phyloP scores from a whole-genome alignment of 1,140 invertebrate species.

The Spodoptera litura region DNA sequence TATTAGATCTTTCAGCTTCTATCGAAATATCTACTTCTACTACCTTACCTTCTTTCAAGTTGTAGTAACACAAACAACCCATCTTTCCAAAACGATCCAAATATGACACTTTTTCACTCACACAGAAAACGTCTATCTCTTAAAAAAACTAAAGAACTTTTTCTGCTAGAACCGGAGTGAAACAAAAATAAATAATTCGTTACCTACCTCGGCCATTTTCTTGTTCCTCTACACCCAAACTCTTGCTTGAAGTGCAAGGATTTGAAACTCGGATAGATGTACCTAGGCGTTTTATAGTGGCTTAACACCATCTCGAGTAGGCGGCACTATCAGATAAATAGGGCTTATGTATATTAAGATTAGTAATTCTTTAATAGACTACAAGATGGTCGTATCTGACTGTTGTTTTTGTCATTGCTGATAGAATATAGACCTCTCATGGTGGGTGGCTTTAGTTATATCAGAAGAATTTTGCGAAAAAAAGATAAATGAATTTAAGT shows the following conservation, averaged over 20 bases:
- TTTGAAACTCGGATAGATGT: background rate
- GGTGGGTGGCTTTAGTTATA: background rate
- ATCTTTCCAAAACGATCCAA: too few species aligned
- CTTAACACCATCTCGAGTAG: constrained; percentile 25
- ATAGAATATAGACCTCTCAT: background rate
- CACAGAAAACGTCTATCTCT: too few species aligned
- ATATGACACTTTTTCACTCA: too few species aligned
- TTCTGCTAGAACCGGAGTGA: too few species aligned
- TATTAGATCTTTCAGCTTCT: too few species aligned
- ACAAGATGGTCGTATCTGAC: background rate
- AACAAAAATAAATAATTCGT: background rate
- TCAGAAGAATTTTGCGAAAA: too few species aligned
- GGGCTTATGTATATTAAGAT: constrained; percentile 25
- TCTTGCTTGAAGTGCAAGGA: constrained; percentile 8
- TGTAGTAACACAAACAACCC: too few species aligned
- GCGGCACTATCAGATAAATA: constrained; percentile 36
- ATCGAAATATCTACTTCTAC: too few species aligned
- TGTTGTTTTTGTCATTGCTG: constrained; percentile 5
- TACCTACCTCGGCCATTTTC: constrained; percentile 35
- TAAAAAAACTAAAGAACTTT: too few species aligned
- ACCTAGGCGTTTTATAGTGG: constrained; percentile 24
- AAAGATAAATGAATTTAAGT: too few species aligned
- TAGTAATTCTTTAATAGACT: constrained; percentile 31
- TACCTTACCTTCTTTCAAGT: too few species aligned
- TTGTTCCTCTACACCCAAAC: background rate